phyloP scores from a whole-genome alignment of 2,888 invertebrate species.

The Dynastes maya region DNA sequence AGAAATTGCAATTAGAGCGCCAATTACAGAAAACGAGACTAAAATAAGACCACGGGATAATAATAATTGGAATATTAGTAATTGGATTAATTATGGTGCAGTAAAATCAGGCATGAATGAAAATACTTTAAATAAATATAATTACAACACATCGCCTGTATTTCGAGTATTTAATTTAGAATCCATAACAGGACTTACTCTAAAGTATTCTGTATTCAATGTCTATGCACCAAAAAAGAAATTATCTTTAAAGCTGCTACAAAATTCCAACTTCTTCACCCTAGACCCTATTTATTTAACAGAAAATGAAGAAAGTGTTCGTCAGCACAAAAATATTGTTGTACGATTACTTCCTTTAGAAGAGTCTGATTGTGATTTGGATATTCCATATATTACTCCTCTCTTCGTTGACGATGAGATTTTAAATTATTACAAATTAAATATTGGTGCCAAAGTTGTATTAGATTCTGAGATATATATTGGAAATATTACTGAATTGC shows the following conservation, averaged over 20 bases:
- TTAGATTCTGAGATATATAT: conserved; percentile 70
- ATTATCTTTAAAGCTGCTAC: conserved; percentile 57
- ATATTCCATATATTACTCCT: conserved; percentile 58
- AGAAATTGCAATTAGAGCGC: conserved; percentile 68
- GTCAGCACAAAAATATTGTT: conserved; percentile 24
- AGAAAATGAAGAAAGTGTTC: conserved; percentile 49
- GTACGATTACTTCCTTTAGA: conserved; percentile 50
- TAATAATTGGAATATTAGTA: conserved; percentile 45
- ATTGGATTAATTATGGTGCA: conserved; percentile 44
- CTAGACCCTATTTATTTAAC: conserved; percentile 58
- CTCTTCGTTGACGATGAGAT: conserved; percentile 74
- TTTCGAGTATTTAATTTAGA: conserved; percentile 59
- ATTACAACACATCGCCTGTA: conserved; percentile 50
- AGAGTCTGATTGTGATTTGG: conserved; percentile 15
- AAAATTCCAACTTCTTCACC: conserved; percentile 54
- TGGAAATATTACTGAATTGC: conserved; percentile 72
- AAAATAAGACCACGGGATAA: conserved; percentile 2
- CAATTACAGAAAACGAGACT: conserved; percentile 50
- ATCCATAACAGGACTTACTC: conserved; percentile 47
- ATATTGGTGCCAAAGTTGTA: conserved; percentile 74
- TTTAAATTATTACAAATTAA: conserved; percentile 73
- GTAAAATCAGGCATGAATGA: conserved; percentile 32
- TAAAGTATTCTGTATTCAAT: conserved; percentile 62
- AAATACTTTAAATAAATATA: conserved; percentile 50
- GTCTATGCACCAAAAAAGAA: conserved; percentile 65